Base-by-base conservation (phyloP, 2,113 vertebrate genomes). In the Morphnarchus princeps region DNA sequence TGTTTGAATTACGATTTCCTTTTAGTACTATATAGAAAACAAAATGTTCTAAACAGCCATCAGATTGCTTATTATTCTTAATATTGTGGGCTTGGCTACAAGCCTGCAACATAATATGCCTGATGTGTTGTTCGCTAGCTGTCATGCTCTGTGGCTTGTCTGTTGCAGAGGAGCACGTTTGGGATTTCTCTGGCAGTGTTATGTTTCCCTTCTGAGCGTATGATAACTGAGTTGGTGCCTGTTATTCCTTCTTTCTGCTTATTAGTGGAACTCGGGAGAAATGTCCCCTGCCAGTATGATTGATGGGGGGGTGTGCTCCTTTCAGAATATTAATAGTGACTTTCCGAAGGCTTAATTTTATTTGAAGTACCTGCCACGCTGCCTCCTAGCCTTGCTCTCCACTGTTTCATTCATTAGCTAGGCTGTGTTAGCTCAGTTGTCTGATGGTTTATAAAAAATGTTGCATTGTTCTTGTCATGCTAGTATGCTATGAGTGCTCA, bases 1-100 rank as follows among this genome's bases (percentile, higher is more conserved):
- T 82, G 73, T 85, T 95, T 94, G 87, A 93, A 42, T 86, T 57
- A 79, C 25, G 32, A 28, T 89, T 96, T 89, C 91, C 87, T 92
- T 95, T 90, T 67, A 82, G 71, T 83, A 87, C 69, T 69, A 6
- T 69, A 28, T 52, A 71, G 70, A 94, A 96, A 87, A 82, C 83
- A 93, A 91, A 93, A 59, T 47, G 32, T 95, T 90, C 82, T 81
- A 31, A 91, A 47, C 61, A 92, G 29, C 71, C 38, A 16, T 73
- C 12, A 29, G 50, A 45, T 88, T 65, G 54, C 89, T 89, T 93
- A 34, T 94, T 96, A 84, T 89, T 89, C 52, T 89, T 90, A 72
- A 62, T 91, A 43, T 36, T 19, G 20, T 79, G 65, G 59, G 28
- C 69, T 84, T 95, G 89, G 89, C 92, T 70, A 40, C 9, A 28